A percentile compares a stretch with the other conserved stretches of the same genome.
Conservation (phyloP, 2,888 invertebrate genomes). For the Hydrotaea diabolus region DNA sequence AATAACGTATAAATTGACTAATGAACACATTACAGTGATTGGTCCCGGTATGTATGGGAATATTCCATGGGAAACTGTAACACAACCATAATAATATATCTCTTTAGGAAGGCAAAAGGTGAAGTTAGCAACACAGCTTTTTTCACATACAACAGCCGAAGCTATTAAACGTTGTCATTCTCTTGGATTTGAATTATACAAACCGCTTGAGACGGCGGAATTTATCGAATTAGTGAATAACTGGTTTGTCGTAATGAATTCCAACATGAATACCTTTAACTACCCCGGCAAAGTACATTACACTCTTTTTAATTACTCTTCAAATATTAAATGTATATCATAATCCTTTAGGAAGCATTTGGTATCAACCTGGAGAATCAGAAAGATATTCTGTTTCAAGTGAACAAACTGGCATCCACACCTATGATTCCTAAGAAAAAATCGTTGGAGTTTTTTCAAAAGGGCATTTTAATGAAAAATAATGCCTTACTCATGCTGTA, state of each 20-base stretch:
- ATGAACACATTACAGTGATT: no score
- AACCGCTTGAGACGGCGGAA: constrained; percentile 61
- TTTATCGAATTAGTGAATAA: no score
- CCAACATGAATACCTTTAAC: constrained; percentile 20
- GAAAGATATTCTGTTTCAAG: constrained; percentile 1
- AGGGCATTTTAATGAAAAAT: constrained; percentile 51
- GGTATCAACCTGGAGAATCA: constrained; percentile 11
- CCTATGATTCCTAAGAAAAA: constrained; percentile 45
- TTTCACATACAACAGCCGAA: constrained; percentile 49
- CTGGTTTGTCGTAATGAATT: constrained; percentile 66
- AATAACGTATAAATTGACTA: no score
- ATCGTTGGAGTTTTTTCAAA: constrained; percentile 49
- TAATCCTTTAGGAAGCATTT: constrained; percentile 22
- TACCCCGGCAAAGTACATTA: constrained; percentile 27
- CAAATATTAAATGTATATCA: no score
- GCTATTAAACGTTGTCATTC: constrained; percentile 43
- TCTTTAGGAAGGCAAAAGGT: constrained; percentile 42
- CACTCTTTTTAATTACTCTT: no score
- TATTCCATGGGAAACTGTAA: no score
- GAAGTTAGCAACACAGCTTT: constrained; percentile 45
- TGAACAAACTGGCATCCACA: constrained; percentile 33
- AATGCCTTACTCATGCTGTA: constrained; percentile 29
- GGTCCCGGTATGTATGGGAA: no score
- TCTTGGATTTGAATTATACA: constrained; percentile 40
- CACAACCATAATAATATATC: no score